phyloP scores from a whole-genome alignment of 2,888 invertebrate genomes.

The Nudaria mundana region DNA sequence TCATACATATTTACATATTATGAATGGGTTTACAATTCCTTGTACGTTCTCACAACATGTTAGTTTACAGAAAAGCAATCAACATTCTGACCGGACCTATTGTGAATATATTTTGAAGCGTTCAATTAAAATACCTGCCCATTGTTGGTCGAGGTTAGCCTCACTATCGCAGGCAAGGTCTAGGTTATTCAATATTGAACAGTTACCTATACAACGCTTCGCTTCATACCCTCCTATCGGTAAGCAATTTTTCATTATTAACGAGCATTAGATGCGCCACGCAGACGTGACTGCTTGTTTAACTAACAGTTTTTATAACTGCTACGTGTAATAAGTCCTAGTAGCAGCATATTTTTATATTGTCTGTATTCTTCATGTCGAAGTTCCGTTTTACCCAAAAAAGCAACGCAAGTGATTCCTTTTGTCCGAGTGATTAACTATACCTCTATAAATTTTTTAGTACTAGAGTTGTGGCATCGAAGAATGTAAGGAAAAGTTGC shows the following conservation, averaged over 20 bases:
- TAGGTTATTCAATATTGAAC: slow-evolving; percentile 40
- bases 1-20: no score
- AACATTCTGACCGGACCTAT: slow-evolving; percentile 8
- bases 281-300: slow-evolving; percentile 29
- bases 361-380: no score
- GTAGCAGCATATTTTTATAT: no score
- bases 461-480: no score
- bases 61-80: slow-evolving; percentile 12
- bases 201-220: slow-evolving; percentile 54
- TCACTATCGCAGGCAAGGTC: slow-evolving; percentile 26
- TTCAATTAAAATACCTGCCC: slow-evolving; percentile 15
- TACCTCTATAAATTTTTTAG: no score
- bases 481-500: no score
- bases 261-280: slow-evolving; percentile 19
- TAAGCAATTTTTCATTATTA: slow-evolving; percentile 50
- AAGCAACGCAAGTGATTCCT: no score
- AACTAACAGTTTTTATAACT: no score
- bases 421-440: no score
- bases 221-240: slow-evolving; percentile 56
- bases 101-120: slow-evolving; percentile 7
- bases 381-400: no score
- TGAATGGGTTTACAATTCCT: no score
- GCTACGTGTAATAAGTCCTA: no score
- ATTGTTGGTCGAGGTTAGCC: slow-evolving; percentile 15
- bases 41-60: slow-evolving; percentile 6